These are phyloP conservation scores for Meliscaeva auricollis DNA, from an alignment of 2,888 invertebrate species.

Conservation along the genomic window DNA sequence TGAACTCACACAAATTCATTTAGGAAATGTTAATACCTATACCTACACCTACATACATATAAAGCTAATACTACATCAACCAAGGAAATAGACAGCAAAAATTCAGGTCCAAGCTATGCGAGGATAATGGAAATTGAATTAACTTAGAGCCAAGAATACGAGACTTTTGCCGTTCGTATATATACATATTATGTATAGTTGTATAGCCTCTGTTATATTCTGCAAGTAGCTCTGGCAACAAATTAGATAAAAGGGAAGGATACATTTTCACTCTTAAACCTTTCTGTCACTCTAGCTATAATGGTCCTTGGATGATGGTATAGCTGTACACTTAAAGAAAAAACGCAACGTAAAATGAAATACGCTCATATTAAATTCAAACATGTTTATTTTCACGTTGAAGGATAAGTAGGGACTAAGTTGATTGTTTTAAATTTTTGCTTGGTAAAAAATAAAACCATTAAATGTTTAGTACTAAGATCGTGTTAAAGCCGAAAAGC, in stretches of 20 bases:
- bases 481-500: too few species aligned
- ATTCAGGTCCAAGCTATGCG: conserved; percentile 47
- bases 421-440: too few species aligned
- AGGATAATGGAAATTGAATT: conserved; percentile 71
- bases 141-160: conserved; percentile 47
- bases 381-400: too few species aligned
- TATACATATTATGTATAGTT: too few species aligned
- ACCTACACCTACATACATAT: background rate
- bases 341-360: too few species aligned
- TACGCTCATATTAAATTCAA: too few species aligned
- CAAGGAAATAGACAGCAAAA: conserved; percentile 22
- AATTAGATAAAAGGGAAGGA: conserved; percentile 47
- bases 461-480: too few species aligned
- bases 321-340: background rate
- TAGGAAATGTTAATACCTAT: conserved; percentile 59
- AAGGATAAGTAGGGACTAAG: too few species aligned
- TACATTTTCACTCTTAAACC: conserved; percentile 32
- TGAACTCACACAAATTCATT: conserved; percentile 53
- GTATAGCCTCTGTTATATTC: background rate
- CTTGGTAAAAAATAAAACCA: too few species aligned
- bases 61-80: conserved; percentile 6
- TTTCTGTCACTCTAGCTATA: conserved; percentile 3
- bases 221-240: conserved; percentile 9
- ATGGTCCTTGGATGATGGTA: conserved; percentile 7
- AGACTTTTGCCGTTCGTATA: background rate